Conservation (phyloP, 2,113 vertebrate genomes). For the Meles meles region DNA sequence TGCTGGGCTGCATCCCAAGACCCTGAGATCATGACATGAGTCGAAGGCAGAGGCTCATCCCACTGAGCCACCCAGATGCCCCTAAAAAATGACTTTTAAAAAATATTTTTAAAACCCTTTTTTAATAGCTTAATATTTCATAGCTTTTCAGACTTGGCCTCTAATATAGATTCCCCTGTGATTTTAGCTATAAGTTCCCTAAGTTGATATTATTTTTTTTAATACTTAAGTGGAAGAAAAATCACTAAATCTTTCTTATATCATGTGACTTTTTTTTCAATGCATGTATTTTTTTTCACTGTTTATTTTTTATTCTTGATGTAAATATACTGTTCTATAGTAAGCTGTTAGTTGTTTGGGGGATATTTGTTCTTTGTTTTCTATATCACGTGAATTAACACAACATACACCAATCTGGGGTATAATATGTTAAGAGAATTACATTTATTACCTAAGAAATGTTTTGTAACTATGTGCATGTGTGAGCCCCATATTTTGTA, state of each 20-base stretch:
- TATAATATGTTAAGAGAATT: neutral
- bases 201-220: neutral
- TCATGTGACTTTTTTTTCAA: neutral
- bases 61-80: no score
- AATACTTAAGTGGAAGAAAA: neutral
- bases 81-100: neutral
- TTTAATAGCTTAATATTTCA: neutral
- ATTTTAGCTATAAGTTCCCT: neutral
- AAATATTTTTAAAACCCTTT: neutral
- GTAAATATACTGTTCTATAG: neutral
- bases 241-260: neutral
- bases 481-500: slow-evolving; percentile 24
- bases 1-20: no score
- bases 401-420: neutral
- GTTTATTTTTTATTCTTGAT: neutral
- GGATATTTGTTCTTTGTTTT: neutral
- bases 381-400: neutral
- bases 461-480: slow-evolving; percentile 41
- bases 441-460: slow-evolving; percentile 47
- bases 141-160: neutral
- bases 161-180: neutral
- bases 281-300: neutral
- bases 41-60: no score
- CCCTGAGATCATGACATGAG: no score
- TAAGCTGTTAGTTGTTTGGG: neutral